Conservation (phyloP, 30 jellyfish, hydroid and myxozoan species). For the Hydractinia echinata region DNA sequence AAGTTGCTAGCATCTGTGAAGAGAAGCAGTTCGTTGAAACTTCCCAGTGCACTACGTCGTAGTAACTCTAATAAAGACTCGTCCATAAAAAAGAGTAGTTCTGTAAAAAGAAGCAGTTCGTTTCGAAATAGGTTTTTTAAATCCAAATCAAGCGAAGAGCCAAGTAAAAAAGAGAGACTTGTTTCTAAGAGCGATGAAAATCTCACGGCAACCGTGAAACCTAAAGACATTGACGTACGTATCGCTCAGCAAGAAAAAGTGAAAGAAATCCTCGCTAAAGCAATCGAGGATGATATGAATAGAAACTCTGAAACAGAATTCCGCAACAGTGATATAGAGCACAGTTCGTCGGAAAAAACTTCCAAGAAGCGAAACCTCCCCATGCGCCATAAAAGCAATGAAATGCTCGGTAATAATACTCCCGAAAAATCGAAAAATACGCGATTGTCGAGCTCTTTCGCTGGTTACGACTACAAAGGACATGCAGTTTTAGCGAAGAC, state of each 20-base stretch:
- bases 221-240: conserved; percentile 13
- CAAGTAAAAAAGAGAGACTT: conserved; percentile 9
- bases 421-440: neutral
- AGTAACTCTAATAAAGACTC: conserved; percentile 29
- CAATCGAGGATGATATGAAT: conserved; percentile 48
- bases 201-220: neutral
- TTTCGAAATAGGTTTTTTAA: conserved; percentile 38
- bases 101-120: conserved; percentile 45
- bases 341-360: neutral
- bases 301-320: conserved; percentile 40
- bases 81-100: conserved; percentile 29
- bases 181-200: conserved; percentile 34
- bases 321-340: conserved; percentile 9
- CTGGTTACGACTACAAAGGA: conserved; percentile 43
- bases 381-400: conserved; percentile 46
- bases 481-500: conserved; percentile 31
- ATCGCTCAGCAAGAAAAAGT: conserved; percentile 31
- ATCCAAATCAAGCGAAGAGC: conserved; percentile 11
- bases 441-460: conserved; percentile 43
- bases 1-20: neutral
- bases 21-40: conserved; percentile 44
- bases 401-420: conserved; percentile 31
- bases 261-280: conserved; percentile 41
- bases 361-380: conserved; percentile 30
- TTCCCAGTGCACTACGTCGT: conserved; percentile 23